Evolutionary conservation across 2,797 vertebrate genomes (phyloP).

Genomic region (Centroberyx gerrardi): DNA sequence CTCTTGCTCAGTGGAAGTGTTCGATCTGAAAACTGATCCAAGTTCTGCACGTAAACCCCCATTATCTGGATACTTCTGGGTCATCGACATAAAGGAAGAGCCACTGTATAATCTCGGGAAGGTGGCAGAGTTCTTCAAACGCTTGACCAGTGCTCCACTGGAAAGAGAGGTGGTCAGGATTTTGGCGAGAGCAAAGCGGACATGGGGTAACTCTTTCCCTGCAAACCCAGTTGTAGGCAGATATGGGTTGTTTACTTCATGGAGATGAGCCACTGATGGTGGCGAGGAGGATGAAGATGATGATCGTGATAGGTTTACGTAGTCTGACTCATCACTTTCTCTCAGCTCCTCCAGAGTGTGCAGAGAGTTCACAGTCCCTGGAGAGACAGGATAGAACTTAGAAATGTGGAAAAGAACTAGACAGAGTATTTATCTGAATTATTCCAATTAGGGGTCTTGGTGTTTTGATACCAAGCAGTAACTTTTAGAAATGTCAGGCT

Average conservation of each 20-base stretch:
- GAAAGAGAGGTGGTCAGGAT: constrained; percentile 72
- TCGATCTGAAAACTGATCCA: constrained; percentile 1
- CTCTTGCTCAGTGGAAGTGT: constrained; percentile 45
- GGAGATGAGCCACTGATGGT: constrained; percentile 34
- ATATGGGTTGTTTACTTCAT: constrained; percentile 6
- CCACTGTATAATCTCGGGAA: constrained; percentile 17
- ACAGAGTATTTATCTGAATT: neutral
- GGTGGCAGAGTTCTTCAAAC: constrained; percentile 46
- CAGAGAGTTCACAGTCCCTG: constrained; percentile 28
- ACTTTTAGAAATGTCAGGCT: neutral
- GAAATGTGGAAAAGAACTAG: neutral
- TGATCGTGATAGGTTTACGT: constrained; percentile 19
- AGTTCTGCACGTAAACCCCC: neutral
- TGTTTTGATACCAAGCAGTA: no score
- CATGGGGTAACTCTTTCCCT: constrained; percentile 52
- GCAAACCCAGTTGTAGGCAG: constrained; percentile 26
- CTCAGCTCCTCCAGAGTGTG: constrained; percentile 41
- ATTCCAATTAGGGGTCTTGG: no score
- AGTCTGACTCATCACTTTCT: constrained; percentile 48
- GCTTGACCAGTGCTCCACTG: constrained; percentile 52
- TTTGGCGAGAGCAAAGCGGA: constrained; percentile 67
- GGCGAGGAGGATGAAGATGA: constrained; percentile 39
- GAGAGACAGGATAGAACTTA: constrained; percentile 9
- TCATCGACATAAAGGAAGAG: constrained; percentile 6
- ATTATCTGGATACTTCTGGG: neutral